Percentiles rank a stretch among this genome's conserved stretches.
Conservation (phyloP, 2,113 vertebrate species). For the Osmerus eperlanus region DNA sequence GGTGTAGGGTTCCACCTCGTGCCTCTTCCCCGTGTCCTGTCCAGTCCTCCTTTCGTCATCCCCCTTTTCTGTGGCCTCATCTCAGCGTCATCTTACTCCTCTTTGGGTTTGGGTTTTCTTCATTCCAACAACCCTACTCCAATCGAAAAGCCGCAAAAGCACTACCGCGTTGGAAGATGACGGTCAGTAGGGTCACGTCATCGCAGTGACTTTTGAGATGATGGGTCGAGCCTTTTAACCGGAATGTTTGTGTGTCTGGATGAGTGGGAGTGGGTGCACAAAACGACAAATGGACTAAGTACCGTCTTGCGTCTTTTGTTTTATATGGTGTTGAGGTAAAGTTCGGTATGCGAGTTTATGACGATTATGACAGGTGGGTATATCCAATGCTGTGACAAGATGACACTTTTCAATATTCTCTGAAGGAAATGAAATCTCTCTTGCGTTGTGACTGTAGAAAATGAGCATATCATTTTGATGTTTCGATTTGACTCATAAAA, state of each 20-base stretch:
- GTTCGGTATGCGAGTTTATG: background rate
- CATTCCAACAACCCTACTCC: constrained; percentile 21
- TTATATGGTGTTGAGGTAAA: background rate
- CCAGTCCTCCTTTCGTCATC: constrained; percentile 4
- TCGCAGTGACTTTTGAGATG: constrained; percentile 18
- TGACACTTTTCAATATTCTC: constrained; percentile 10
- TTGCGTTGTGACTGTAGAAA: constrained; percentile 12
- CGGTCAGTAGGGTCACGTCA: constrained; percentile 17
- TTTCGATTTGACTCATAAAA: constrained; percentile 29
- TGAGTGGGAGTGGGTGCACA: constrained; percentile 15
- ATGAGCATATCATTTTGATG: constrained; percentile 33
- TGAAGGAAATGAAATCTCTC: constrained; percentile 23
- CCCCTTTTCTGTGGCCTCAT: constrained; percentile 15
- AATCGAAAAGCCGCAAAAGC: constrained; percentile 16
- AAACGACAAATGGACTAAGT: constrained; percentile 9
- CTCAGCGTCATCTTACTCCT: constrained; percentile 10
- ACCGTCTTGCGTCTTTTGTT: constrained; percentile 27
- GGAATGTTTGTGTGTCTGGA: constrained; percentile 35
- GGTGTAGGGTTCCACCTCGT: constrained; percentile 49
- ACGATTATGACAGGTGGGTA: constrained; percentile 4
- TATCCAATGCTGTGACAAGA: constrained; percentile 27
- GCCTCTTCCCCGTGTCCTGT: constrained; percentile 50
- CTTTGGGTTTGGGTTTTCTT: constrained; percentile 12
- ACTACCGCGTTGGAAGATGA: constrained; percentile 13
- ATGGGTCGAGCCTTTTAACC: constrained; percentile 34